Percentiles rank a stretch among this genome's conserved stretches.
These are phyloP conservation scores for Onychomys torridus DNA, from an alignment of 2,797 vertebrate genomes.

Conservation along the genomic window DNA sequence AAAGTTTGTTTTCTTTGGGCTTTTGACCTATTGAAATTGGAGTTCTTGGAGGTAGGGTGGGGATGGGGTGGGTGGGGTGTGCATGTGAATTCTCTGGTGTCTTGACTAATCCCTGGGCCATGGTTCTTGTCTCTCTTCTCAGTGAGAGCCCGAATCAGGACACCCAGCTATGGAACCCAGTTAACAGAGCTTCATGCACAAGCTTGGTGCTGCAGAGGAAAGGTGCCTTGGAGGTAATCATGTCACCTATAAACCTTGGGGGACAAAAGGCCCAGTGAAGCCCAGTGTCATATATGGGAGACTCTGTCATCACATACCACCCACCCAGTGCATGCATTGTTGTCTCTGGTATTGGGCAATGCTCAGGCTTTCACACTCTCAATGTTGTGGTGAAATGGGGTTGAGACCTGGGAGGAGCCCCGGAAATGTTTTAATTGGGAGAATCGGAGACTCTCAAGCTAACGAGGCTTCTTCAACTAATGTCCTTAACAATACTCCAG, in stretches of 20 bases:
- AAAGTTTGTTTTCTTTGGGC: background rate
- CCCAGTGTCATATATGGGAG: too few species aligned
- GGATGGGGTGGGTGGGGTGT: too few species aligned
- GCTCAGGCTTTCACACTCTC: background rate
- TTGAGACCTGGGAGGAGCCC: background rate
- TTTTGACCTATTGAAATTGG: background rate
- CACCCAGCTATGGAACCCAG: background rate
- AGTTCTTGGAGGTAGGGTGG: background rate
- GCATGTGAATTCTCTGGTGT: background rate
- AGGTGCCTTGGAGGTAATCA: background rate
- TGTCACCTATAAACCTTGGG: background rate
- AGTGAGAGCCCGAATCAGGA: background rate
- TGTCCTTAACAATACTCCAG: slow-evolving; percentile 58
- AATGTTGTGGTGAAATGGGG: background rate
- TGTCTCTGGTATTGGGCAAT: background rate
- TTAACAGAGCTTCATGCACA: background rate
- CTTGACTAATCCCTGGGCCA: background rate
- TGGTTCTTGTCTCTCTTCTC: background rate
- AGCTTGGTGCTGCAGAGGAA: background rate
- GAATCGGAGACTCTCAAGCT: slow-evolving; percentile 29
- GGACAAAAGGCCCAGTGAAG: background rate
- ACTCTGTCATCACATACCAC: background rate
- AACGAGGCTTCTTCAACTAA: slow-evolving; percentile 61
- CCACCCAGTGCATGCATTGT: background rate
- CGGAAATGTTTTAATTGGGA: slow-evolving; percentile 20